Base-by-base conservation (phyloP, 2,797 vertebrate species). In the Ctenopoma kingsleyae region DNA sequence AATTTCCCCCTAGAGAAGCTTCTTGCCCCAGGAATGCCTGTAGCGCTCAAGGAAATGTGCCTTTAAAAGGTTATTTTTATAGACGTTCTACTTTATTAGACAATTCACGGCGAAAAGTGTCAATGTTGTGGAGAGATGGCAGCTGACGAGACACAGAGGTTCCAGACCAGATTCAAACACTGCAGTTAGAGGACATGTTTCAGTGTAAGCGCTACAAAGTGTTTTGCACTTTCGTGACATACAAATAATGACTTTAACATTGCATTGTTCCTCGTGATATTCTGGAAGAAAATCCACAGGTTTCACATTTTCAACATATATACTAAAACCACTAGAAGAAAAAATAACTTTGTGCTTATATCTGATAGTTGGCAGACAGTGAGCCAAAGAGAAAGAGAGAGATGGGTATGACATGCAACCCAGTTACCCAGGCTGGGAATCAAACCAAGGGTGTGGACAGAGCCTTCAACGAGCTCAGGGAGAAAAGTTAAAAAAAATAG, bases 1-100 rank as follows among this genome's bases (percentile, higher is more conserved):
- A 60, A 57, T n/a, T 3, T 50, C 19, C 0, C 77, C 67, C 67
- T 69, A 74, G 36, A 60, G 50, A 69, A 74, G 46, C 53, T 15
- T 54, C 27, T 47, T 64, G 73, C 71, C 67, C 40, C 57, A 70
- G 62, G 83, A 80, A 46, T 0, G 61, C 80, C 60, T 46, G 46
- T 5, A 74, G 83, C 67, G 64, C 66, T 72, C 44, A 50, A 50
- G 30, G 41, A 60, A 75, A 78, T 27, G 19, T 36, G 17, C 6
- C 22, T 61, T 51, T 59, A 49, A 76, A 75, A 74, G 41, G 52
- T 83, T 77, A 67, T 74, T 83, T 78, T 81, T 61, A 74, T 43
- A 70, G 50, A 58, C n/a, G 58, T 44, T 61, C 41, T 43, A 38
- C 54, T 79, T 61, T 61, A 59, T 80, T 32, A 61, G 55, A 83